Conservation (phyloP, 2,113 vertebrate species). For the Ochotona princeps region DNA sequence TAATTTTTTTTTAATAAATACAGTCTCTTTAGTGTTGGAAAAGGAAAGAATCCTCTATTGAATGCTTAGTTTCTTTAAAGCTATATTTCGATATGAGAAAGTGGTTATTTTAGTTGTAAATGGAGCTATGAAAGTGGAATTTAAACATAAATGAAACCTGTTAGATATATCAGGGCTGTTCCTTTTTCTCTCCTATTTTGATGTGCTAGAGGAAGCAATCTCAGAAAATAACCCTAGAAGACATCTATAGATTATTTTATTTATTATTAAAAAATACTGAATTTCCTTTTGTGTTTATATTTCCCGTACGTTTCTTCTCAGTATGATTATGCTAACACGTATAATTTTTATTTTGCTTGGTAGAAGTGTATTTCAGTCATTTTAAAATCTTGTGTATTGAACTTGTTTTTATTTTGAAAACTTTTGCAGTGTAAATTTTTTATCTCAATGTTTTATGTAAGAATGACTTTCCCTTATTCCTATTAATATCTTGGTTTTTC, state of each 20-base stretch:
- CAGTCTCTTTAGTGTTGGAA: conserved; percentile 6
- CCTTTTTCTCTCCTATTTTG: neutral
- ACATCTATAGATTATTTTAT: conserved; percentile 21
- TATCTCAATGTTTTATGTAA: conserved; percentile 45
- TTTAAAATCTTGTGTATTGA: conserved; percentile 52
- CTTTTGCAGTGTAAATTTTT: conserved; percentile 10
- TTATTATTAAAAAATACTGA: conserved; percentile 36
- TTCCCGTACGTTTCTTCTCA: conserved; percentile 13
- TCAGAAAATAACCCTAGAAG: conserved; percentile 15
- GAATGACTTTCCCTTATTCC: neutral
- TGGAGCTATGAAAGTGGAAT: neutral
- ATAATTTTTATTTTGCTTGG: conserved; percentile 57
- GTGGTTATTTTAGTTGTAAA: conserved; percentile 20
- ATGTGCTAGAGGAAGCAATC: conserved; percentile 24
- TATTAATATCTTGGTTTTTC: conserved; percentile 24
- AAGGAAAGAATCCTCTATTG: conserved; percentile 20
- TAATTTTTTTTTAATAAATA: neutral
- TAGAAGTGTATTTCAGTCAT: conserved; percentile 34
- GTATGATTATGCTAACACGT: conserved; percentile 4
- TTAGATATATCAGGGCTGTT: neutral
- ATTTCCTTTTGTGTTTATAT: conserved; percentile 43
- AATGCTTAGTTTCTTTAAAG: conserved; percentile 45
- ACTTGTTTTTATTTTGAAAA: conserved; percentile 51
- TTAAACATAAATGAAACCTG: neutral
- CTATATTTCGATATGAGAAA: conserved; percentile 28